phyloP scores from a whole-genome alignment of 2,113 vertebrate species.

The Erythrolamprus reginae region DNA sequence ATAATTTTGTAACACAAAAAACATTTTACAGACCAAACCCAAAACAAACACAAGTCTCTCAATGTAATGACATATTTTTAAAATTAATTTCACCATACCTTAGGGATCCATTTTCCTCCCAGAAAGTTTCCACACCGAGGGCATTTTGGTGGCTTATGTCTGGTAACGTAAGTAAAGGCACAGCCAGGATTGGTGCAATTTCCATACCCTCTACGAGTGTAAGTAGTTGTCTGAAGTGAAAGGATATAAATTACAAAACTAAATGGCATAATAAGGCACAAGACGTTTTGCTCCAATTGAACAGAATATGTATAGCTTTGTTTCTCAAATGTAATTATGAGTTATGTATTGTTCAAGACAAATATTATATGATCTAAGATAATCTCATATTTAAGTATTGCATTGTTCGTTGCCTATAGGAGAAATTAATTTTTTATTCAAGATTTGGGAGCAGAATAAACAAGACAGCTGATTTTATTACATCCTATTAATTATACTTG shows the following conservation, averaged over 20 bases:
- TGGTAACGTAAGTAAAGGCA: conserved; percentile 90
- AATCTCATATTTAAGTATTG: background rate
- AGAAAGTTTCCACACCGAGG: conserved; percentile 85
- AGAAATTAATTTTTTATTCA: background rate
- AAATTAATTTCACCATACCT: conserved; percentile 64
- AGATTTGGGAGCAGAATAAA: background rate
- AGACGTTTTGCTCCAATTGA: background rate
- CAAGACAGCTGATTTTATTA: background rate
- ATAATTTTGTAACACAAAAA: background rate
- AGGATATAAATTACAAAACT: conserved; percentile 9
- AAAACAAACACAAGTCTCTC: background rate
- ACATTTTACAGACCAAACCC: background rate
- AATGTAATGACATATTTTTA: background rate
- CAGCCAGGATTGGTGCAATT: conserved; percentile 88
- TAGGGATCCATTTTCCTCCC: conserved; percentile 91
- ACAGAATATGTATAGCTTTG: background rate
- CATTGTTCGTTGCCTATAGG: background rate
- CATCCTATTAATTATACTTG: background rate
- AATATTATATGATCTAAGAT: background rate
- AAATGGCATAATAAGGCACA: background rate
- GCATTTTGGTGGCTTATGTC: conserved; percentile 92
- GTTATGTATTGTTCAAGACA: background rate
- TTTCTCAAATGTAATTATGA: background rate
- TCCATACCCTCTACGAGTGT: conserved; percentile 90
- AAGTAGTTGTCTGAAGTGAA: conserved; percentile 82